These are phyloP conservation scores for Drosophila koepferae DNA, from an alignment of 2,888 invertebrate species.

Conservation along the genomic window DNA sequence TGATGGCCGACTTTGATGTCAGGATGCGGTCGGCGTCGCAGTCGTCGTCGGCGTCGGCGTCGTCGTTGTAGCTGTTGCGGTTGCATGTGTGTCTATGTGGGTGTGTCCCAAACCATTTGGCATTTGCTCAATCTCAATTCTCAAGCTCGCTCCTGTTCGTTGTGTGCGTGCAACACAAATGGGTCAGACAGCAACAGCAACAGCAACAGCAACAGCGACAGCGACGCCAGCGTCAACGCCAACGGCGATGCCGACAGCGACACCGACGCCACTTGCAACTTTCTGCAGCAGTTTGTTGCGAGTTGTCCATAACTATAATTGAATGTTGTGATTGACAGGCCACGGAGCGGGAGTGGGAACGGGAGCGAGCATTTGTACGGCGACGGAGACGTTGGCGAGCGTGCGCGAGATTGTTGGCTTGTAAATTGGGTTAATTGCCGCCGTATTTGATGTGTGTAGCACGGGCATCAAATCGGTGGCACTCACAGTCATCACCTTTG, in stretches of 20 bases:
- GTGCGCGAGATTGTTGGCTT: slow-evolving; percentile 23
- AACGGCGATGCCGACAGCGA: neutral
- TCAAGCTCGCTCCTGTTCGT: slow-evolving; percentile 3
- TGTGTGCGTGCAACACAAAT: slow-evolving; percentile 54
- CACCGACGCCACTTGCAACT: slow-evolving; percentile 19
- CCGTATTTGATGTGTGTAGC: slow-evolving; percentile 23
- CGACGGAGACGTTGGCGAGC: neutral
- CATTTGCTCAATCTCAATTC: neutral
- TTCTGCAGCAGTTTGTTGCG: slow-evolving; percentile 47
- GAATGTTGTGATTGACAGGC: slow-evolving; percentile 65
- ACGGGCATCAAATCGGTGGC: slow-evolving; percentile 35
- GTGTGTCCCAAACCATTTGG: slow-evolving; percentile 14
- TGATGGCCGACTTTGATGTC: slow-evolving; percentile 67
- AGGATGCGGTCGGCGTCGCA: slow-evolving; percentile 57
- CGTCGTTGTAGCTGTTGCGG: slow-evolving; percentile 6
- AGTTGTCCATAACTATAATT: slow-evolving; percentile 56
- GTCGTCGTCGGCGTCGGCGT: neutral
- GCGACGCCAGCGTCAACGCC: slow-evolving; percentile 16
- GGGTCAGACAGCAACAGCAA: slow-evolving; percentile 53
- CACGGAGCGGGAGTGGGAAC: neutral
- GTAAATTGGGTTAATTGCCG: slow-evolving; percentile 70
- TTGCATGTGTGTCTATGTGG: slow-evolving; percentile 48
- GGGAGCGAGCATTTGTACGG: neutral
- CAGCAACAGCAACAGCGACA: neutral
- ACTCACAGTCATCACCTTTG: slow-evolving; percentile 28